Base-by-base conservation (phyloP, 1,140 invertebrate species). In the Melitaea cinxia region DNA sequence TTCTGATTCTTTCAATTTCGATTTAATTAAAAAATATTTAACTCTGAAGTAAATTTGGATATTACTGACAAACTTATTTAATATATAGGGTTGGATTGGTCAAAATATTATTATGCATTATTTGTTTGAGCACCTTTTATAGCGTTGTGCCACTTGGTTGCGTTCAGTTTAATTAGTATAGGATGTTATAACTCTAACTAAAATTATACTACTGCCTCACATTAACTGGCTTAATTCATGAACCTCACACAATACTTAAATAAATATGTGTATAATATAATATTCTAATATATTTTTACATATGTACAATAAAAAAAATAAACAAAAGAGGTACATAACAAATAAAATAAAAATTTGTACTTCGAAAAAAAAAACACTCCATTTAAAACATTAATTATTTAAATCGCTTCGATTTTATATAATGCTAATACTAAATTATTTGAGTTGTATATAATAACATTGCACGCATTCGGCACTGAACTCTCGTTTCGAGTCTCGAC, bases 231-330 rank as follows among this genome's bases (percentile, higher is more conserved):
- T 72, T 59, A 71, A 67, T 70, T 70, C 68, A 69, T 70, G 78
- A 85, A 85, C 75, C 75, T 78, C 79, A 80, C 82, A 75, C 73
- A 75, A 77, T 76, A 78, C 66, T 73, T 87, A 87, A 91, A 91
- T 91, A 89, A 89, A 87, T 89, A 87, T 85, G 77, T 83, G 80
- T 88, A 88, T 85, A 85, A 77, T 77, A 83, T 85, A 85, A 82
- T 88, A 87, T 84, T 23, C 83, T 89, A 90, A 82, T 76, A 80
- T 82, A 77, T 88, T 83, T 91, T 88, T 91, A 89, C 86, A 91
- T 89, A 91, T 91, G 73, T 91, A 89, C 86, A 90, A 70, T 80
- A 82, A 78, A 84, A 88, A 83, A 87, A 83, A 76, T 77, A 86
- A 80, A 85, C 76, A 80, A 86, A 78, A 74, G 80, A 86, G 80